These are phyloP conservation scores for Erythrolamprus reginae DNA, from an alignment of 2,113 vertebrate genomes.

Conservation along the genomic window DNA sequence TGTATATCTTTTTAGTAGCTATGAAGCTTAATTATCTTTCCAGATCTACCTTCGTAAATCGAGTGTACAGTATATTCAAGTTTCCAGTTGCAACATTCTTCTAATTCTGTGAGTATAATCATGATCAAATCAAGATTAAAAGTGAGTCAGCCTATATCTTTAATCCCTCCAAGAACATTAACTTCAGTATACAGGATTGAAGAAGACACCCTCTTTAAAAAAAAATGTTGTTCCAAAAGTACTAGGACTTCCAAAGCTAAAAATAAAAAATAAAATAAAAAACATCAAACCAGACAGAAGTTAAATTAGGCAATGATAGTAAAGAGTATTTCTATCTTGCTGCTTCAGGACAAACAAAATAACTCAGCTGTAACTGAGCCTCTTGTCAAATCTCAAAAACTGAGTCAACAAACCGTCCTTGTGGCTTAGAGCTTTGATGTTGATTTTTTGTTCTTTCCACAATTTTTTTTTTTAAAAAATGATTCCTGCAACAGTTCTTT, in stretches of 20 bases:
- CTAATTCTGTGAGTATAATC: slow-evolving; percentile 8
- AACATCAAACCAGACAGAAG: slow-evolving; percentile 46
- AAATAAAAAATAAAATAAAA: slow-evolving; percentile 8
- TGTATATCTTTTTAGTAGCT: background rate
- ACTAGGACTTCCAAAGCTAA: slow-evolving; percentile 14
- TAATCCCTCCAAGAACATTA: background rate
- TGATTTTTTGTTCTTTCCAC: slow-evolving; percentile 69
- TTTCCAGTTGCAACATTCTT: background rate
- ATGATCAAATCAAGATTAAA: background rate
- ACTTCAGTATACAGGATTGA: slow-evolving; percentile 21
- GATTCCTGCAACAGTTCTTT: slow-evolving; percentile 61
- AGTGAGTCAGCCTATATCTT: background rate
- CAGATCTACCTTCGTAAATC: background rate
- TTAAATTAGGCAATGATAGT: slow-evolving; percentile 17
- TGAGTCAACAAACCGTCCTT: slow-evolving; percentile 66
- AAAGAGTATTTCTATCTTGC: slow-evolving; percentile 49
- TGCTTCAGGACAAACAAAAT: slow-evolving; percentile 50
- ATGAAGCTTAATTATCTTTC: background rate
- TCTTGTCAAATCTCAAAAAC: slow-evolving; percentile 60
- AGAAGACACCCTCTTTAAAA: background rate
- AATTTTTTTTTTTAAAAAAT: slow-evolving; percentile 69
- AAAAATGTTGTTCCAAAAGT: slow-evolving; percentile 34
- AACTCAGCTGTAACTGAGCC: slow-evolving; percentile 52
- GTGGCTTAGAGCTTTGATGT: slow-evolving; percentile 68
- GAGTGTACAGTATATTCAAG: background rate